A percentile compares a stretch with the other conserved stretches of the same genome.
These are phyloP conservation scores for Catocala nupta DNA, from an alignment of 2,888 invertebrate species.

Conservation along the genomic window DNA sequence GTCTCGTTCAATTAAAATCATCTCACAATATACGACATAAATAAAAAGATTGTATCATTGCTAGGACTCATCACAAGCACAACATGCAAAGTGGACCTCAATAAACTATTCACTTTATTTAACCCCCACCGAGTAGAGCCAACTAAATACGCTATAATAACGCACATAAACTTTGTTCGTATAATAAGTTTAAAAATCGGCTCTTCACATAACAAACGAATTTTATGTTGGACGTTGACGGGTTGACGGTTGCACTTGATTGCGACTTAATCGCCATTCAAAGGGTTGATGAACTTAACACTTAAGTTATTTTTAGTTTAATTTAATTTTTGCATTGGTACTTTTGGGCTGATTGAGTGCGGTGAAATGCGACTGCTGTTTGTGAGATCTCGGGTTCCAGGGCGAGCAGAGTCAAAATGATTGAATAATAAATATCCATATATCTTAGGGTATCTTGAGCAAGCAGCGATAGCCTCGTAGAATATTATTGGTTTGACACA, in stretches of 20 bases:
- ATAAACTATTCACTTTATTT: slow-evolving; percentile 45
- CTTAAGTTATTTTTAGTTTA: slow-evolving; percentile 23
- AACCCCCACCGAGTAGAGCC: slow-evolving; percentile 45
- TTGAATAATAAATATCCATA: too few relatives aligned
- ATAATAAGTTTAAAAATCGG: slow-evolving; percentile 46
- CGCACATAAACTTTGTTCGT: slow-evolving; percentile 45
- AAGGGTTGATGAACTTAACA: slow-evolving; percentile 44
- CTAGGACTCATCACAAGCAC: slow-evolving; percentile 23
- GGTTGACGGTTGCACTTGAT: slow-evolving; percentile 47
- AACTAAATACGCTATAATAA: slow-evolving; percentile 42
- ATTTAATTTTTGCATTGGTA: slow-evolving; percentile 6
- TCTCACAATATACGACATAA: too few relatives aligned
- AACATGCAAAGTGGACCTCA: slow-evolving; percentile 16
- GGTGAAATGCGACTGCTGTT: too few relatives aligned
- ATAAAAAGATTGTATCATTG: background rate
- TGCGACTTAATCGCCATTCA: slow-evolving; percentile 49
- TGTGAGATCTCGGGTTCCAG: too few relatives aligned
- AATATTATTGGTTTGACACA: too few relatives aligned
- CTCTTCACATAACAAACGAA: slow-evolving; percentile 39
- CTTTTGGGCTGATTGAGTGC: too few relatives aligned
- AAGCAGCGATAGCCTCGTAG: background rate
- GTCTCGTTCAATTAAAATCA: too few relatives aligned
- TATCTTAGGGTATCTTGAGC: too few relatives aligned
- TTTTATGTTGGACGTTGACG: slow-evolving; percentile 49
- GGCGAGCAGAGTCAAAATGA: too few relatives aligned